phyloP scores from a whole-genome alignment of 2,888 invertebrate species.

The Panopea generosa region DNA sequence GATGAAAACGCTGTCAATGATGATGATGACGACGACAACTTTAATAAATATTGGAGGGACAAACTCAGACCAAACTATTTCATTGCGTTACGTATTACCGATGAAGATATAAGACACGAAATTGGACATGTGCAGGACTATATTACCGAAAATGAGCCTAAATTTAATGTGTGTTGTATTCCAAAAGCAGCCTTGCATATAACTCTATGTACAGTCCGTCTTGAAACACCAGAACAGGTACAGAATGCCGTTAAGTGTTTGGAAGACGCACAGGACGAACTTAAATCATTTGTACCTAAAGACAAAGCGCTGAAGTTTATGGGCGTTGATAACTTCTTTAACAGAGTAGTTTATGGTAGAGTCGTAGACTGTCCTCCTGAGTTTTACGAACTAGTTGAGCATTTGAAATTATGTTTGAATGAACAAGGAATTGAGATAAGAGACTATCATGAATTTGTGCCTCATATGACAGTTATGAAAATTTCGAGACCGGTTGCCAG shows the following conservation, averaged over 20 bases:
- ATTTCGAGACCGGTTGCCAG: constrained; percentile 81
- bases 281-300: constrained; percentile 69
- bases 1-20: constrained; percentile 30
- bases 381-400: constrained; percentile 80
- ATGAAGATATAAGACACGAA: constrained; percentile 73
- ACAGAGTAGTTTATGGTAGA: constrained; percentile 84
- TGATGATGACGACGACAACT: constrained; percentile 22
- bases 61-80: constrained; percentile 85
- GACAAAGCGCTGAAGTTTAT: constrained; percentile 73
- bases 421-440: constrained; percentile 81
- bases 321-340: constrained; percentile 83
- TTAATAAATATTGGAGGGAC: constrained; percentile 72
- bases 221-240: constrained; percentile 81
- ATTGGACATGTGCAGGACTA: constrained; percentile 80
- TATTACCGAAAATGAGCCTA: constrained; percentile 81
- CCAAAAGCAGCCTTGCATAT: constrained; percentile 82
- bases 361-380: constrained; percentile 78
- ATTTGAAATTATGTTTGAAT: constrained; percentile 77
- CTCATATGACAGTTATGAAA: constrained; percentile 86
- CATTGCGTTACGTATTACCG: constrained; percentile 83
- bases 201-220: constrained; percentile 84
- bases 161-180: constrained; percentile 81
- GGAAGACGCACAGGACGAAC: constrained; percentile 65
- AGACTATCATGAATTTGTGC: constrained; percentile 85
- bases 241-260: constrained; percentile 73